Evolutionary conservation across 2,113 vertebrate species (phyloP).

Genomic region (Casuarius casuarius): DNA sequence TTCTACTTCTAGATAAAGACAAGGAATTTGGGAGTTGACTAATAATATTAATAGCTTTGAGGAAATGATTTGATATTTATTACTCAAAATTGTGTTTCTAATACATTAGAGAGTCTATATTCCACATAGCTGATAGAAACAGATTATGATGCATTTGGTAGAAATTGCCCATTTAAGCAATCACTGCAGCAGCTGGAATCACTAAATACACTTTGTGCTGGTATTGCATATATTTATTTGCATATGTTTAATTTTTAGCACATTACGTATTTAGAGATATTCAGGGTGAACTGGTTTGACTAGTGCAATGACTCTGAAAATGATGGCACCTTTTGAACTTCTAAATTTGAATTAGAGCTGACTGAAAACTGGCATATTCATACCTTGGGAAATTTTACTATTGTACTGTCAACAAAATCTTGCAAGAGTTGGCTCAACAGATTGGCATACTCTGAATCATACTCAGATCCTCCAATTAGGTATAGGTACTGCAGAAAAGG

Average conservation of each 20-base stretch:
- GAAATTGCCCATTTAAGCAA: not conserved
- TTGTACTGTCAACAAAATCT: not conserved
- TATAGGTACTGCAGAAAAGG: not conserved
- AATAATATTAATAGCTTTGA: not conserved
- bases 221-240: not conserved
- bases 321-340: not conserved
- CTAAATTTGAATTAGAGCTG: not conserved
- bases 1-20: not conserved
- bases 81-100: not conserved
- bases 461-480: not conserved
- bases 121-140: not conserved
- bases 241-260: not conserved
- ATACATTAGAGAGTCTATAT: not conserved
- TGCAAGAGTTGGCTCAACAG: not conserved
- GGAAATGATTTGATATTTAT: not conserved
- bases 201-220: not conserved
- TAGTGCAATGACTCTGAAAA: not conserved
- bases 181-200: not conserved
- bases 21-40: not conserved
- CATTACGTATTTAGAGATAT: not conserved
- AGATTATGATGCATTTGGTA: not conserved
- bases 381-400: not conserved
- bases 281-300: not conserved
- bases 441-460: not conserved
- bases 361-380: not conserved